Conservation (phyloP, 1,140 invertebrate species). For the Neodiprion fabricii region DNA sequence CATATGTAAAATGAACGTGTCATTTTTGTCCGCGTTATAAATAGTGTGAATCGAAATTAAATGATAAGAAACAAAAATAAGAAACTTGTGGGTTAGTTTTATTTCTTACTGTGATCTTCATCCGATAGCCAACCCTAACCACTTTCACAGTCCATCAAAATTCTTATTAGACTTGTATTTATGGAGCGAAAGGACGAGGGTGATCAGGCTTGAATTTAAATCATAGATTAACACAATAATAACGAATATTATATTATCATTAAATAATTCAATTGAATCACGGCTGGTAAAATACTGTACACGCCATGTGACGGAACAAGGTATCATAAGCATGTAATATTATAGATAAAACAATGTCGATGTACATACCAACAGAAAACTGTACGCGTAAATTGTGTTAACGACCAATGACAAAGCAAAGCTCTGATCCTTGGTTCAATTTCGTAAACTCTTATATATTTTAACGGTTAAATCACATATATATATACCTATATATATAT, state of each 20-base stretch:
- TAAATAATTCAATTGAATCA: not conserved
- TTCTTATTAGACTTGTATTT: too few relatives aligned
- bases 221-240: slow-evolving; percentile 2
- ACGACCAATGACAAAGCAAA: not conserved
- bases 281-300: not conserved
- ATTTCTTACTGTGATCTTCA: too few relatives aligned
- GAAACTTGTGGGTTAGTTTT: too few relatives aligned
- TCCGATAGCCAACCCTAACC: too few relatives aligned
- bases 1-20: not conserved
- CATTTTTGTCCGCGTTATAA: slow-evolving; percentile 1
- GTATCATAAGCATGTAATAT: not conserved
- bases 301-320: not conserved
- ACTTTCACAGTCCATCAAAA: too few relatives aligned
- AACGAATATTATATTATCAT: not conserved
- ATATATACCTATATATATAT: slow-evolving; percentile 1
- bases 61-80: not conserved
- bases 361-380: not conserved
- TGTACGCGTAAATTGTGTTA: not conserved
- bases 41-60: slow-evolving; percentile 1
- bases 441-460: not conserved
- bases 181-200: too few relatives aligned
- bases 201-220: not conserved
- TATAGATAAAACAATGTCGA: not conserved
- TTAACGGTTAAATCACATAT: not conserved
- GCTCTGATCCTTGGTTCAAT: not conserved